phyloP scores from a whole-genome alignment of 2,888 invertebrate genomes.

The Hydrotaea diabolus region DNA sequence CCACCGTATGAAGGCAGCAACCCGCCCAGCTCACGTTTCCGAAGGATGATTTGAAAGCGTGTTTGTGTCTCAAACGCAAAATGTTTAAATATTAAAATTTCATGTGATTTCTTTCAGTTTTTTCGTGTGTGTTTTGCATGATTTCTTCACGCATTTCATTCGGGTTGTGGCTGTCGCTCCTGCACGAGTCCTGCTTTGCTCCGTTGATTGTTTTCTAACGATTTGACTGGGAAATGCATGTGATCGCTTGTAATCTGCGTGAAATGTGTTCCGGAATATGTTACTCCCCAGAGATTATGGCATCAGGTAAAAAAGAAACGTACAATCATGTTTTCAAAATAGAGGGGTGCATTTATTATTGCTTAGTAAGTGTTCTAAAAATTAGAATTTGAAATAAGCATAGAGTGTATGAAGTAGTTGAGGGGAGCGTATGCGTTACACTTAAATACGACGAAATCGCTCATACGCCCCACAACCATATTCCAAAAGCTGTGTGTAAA shows the following conservation, averaged over 20 bases:
- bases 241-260: conserved; percentile 3
- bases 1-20: background rate
- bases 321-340: background rate
- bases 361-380: too few relatives aligned
- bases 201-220: background rate
- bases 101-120: conserved; percentile 12
- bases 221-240: background rate
- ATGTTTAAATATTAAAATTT: conserved; percentile 23
- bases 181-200: background rate
- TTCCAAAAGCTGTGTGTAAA: too few relatives aligned
- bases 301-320: background rate
- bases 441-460: too few relatives aligned
- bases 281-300: conserved; percentile 21
- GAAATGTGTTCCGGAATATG: conserved; percentile 2
- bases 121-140: background rate
- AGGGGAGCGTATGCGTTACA: too few relatives aligned
- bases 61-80: background rate
- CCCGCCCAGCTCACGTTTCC: too few relatives aligned
- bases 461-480: too few relatives aligned
- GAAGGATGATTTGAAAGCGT: background rate
- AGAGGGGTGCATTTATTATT: background rate
- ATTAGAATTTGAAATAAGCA: too few relatives aligned
- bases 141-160: background rate
- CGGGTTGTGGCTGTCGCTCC: background rate
- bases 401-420: too few relatives aligned